phyloP scores from a whole-genome alignment of 1,140 invertebrate species.

The Drosophila azteca region DNA sequence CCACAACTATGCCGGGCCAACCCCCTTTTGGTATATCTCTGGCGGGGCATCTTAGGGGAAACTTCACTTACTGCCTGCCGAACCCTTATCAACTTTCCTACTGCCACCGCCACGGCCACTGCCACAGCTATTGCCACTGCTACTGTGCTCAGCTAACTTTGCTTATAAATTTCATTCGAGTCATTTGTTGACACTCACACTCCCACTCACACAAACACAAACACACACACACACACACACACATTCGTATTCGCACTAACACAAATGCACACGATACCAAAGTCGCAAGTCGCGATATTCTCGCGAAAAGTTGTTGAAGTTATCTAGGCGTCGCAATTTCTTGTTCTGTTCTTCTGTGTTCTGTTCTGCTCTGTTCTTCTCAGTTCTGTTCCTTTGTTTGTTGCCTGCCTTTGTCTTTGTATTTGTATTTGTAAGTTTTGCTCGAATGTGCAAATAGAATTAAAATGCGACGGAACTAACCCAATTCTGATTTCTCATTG shows the following conservation, averaged over 20 bases:
- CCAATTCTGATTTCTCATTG: constrained; percentile 52
- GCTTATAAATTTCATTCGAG: constrained; percentile 81
- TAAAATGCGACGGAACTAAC: constrained; percentile 62
- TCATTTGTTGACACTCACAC: constrained; percentile 70
- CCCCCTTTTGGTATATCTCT: constrained; percentile 46
- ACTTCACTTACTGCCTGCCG: constrained; percentile 34
- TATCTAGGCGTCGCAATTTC: constrained; percentile 52
- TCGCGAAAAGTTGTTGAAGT: constrained; percentile 66
- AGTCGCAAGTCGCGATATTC: constrained; percentile 58
- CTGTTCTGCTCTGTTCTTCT: neutral
- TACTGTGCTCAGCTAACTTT: constrained; percentile 67
- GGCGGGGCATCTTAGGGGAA: constrained; percentile 37
- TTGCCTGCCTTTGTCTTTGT: constrained; percentile 48
- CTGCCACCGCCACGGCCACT: constrained; percentile 27
- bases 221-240: constrained; percentile 39
- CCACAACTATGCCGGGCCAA: constrained; percentile 57
- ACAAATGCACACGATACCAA: constrained; percentile 24
- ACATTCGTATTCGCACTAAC: constrained; percentile 13
- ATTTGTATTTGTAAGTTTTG: constrained; percentile 52
- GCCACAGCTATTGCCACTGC: constrained; percentile 32
- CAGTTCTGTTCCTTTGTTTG: constrained; percentile 45
- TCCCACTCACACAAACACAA: constrained; percentile 15
- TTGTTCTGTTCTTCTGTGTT: constrained; percentile 22
- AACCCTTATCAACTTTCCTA: constrained; percentile 48
- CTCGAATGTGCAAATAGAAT: constrained; percentile 74